Percentiles rank a stretch among this genome's conserved stretches.
These are phyloP conservation scores for Clunio marinus DNA, from an alignment of 2,888 invertebrate species.

Conservation along the genomic window DNA sequence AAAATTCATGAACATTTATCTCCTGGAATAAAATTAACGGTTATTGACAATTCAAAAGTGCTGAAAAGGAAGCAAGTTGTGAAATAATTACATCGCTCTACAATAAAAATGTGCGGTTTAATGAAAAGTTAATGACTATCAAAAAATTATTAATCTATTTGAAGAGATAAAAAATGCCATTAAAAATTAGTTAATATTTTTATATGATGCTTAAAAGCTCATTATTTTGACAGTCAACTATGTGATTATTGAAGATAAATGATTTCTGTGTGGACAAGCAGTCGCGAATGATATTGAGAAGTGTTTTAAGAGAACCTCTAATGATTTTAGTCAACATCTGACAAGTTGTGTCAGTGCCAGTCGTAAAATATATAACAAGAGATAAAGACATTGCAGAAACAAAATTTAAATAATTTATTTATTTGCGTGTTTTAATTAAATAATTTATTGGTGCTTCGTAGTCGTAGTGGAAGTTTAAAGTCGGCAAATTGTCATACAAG, in stretches of 20 bases:
- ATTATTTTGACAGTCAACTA: too few species aligned
- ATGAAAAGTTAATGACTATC: too few species aligned
- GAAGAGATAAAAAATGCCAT: too few species aligned
- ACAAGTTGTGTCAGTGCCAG: slow-evolving; percentile 33
- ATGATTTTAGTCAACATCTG: background rate
- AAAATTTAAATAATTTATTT: slow-evolving; percentile 35
- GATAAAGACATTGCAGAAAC: slow-evolving; percentile 33
- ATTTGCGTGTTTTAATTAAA: slow-evolving; percentile 39
- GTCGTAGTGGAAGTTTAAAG: slow-evolving; percentile 27
- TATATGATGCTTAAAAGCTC: too few species aligned
- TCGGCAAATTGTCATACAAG: slow-evolving; percentile 31
- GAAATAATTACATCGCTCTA: background rate
- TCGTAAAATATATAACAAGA: slow-evolving; percentile 37
- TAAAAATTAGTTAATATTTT: too few species aligned
- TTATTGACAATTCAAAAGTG: background rate
- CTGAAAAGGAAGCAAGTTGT: background rate
- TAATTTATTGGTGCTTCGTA: slow-evolving; percentile 37
- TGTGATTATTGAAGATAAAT: background rate
- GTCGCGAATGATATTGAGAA: background rate
- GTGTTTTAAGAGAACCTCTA: background rate
- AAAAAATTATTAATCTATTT: too few species aligned
- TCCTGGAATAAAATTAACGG: slow-evolving; percentile 12
- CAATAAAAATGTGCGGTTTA: too few species aligned
- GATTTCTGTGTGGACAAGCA: background rate
- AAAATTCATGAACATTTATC: background rate